phyloP scores from a whole-genome alignment of 2,888 invertebrate species.

The Frankliniella intonsa region DNA sequence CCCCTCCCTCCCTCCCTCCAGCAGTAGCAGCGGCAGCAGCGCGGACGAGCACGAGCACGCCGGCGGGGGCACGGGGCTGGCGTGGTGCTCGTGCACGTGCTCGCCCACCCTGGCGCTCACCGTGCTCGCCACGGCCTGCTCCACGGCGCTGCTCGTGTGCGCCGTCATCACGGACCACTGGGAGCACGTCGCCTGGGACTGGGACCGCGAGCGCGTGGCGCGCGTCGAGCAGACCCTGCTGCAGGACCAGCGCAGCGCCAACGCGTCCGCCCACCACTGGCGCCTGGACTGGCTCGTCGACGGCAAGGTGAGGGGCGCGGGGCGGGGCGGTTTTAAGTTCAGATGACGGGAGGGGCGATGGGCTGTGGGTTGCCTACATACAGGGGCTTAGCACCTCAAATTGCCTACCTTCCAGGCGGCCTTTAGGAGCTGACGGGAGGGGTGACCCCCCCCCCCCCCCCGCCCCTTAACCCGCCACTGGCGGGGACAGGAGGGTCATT shows the following conservation, averaged over 20 bases:
- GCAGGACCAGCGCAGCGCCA: neutral
- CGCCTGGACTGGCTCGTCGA: conserved; percentile 30
- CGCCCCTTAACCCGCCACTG: no score
- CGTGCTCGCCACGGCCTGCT: conserved; percentile 56
- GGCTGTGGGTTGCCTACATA: no score
- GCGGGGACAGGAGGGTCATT: no score
- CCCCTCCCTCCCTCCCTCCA: neutral
- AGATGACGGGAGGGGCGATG: no score
- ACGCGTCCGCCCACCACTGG: conserved; percentile 12
- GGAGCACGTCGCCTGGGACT: conserved; percentile 79
- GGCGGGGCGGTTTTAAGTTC: no score
- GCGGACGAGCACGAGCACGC: conserved; percentile 65
- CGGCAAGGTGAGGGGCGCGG: conserved; percentile 1
- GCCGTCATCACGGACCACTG: conserved; percentile 88
- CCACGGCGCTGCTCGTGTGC: conserved; percentile 74
- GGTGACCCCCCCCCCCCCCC: no score
- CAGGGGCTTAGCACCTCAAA: neutral
- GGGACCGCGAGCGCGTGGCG: conserved; percentile 53
- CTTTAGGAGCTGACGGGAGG: no score
- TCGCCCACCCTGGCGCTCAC: conserved; percentile 45
- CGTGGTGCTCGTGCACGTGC: conserved; percentile 59
- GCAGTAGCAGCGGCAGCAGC: conserved; percentile 60
- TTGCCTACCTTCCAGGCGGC: no score
- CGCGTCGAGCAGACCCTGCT: conserved; percentile 42
- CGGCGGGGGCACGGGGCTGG: conserved; percentile 69